Evolutionary conservation across 2,888 invertebrate genomes (phyloP).

Genomic region (Orthosia incerta): DNA sequence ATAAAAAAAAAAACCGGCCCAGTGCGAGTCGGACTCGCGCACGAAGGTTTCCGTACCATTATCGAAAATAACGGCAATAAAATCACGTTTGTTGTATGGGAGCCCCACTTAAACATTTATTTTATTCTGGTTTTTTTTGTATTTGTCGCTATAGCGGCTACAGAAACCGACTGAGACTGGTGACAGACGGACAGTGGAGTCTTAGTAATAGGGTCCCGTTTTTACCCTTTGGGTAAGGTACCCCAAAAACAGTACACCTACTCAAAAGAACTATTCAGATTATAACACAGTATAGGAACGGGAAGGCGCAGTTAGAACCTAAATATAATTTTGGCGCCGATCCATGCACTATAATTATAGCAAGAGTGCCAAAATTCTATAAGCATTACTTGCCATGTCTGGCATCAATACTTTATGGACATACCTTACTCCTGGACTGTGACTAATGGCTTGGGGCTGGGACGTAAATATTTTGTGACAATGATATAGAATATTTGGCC

Average conservation of each 20-base stretch:
- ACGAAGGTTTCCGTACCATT: too few species aligned
- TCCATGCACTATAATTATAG: slow-evolving; percentile 85
- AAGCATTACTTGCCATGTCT: slow-evolving; percentile 76
- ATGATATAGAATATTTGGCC: slow-evolving; percentile 39
- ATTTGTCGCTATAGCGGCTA: too few species aligned
- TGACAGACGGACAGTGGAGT: too few species aligned
- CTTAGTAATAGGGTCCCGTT: too few species aligned
- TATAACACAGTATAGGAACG: slow-evolving; percentile 73
- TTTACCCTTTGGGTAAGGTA: not conserved
- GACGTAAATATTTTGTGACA: slow-evolving; percentile 45
- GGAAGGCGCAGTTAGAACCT: slow-evolving; percentile 78
- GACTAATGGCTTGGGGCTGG: slow-evolving; percentile 47
- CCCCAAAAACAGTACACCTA: not conserved
- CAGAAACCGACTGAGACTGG: too few species aligned
- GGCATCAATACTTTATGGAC: slow-evolving; percentile 69
- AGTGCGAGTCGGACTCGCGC: too few species aligned
- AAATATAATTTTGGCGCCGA: slow-evolving; percentile 82
- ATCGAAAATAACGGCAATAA: too few species aligned
- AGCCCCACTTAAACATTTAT: too few species aligned
- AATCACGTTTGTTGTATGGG: too few species aligned
- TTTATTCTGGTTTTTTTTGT: too few species aligned
- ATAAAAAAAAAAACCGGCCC: too few species aligned
- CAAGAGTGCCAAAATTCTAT: slow-evolving; percentile 86
- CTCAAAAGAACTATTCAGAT: slow-evolving; percentile 58
- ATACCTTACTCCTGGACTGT: slow-evolving; percentile 29